Conservation (phyloP, 1,140 invertebrate genomes). For the Ridgeia piscesae region DNA sequence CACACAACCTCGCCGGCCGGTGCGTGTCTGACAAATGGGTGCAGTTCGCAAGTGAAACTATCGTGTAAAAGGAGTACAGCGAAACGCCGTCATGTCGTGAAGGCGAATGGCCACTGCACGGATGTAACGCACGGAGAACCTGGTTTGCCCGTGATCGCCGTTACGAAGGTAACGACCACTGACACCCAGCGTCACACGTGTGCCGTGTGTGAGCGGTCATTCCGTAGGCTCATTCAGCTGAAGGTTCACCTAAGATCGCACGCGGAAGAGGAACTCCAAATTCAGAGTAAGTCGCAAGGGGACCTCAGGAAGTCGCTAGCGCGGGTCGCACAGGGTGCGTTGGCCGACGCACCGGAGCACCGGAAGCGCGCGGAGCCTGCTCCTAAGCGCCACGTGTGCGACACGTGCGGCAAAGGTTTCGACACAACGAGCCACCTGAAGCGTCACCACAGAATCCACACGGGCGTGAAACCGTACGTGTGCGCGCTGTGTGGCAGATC, state of each 20-base stretch:
- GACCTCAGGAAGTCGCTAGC: too few relatives aligned
- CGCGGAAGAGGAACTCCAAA: too few relatives aligned
- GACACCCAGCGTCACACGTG: neutral
- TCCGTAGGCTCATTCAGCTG: neutral
- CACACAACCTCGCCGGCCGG: neutral
- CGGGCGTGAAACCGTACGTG: conserved; percentile 22
- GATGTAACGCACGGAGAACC: neutral
- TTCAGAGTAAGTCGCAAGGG: too few relatives aligned
- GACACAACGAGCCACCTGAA: neutral
- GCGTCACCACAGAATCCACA: neutral
- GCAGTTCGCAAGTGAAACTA: neutral
- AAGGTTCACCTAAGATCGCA: neutral
- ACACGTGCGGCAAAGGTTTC: neutral
- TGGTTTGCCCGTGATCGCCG: neutral
- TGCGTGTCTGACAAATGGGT: neutral
- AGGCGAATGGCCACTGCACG: neutral
- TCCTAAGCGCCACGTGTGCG: neutral
- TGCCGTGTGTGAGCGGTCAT: neutral
- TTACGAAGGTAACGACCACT: neutral
- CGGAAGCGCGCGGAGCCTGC: neutral
- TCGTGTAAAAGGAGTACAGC: neutral
- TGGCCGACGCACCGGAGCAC: neutral
- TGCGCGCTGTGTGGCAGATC: conserved; percentile 94
- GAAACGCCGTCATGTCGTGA: neutral
- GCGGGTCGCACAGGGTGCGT: neutral